phyloP scores from a whole-genome alignment of 2,797 vertebrate species.

The Siniperca obscura region DNA sequence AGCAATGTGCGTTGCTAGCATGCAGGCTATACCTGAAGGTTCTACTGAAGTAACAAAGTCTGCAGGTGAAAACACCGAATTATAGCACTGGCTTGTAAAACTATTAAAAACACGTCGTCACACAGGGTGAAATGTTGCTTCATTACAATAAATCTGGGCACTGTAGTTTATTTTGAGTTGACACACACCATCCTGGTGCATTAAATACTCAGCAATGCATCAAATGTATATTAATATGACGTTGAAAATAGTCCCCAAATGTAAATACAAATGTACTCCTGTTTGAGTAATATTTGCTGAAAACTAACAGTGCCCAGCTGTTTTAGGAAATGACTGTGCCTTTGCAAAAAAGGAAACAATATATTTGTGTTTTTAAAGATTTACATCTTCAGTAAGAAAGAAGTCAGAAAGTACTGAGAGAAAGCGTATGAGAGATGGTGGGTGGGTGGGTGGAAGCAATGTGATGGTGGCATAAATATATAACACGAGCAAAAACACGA shows the following conservation, averaged over 20 bases:
- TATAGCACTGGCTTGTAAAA: neutral
- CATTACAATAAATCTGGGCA: neutral
- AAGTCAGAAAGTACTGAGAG: conserved; percentile 1
- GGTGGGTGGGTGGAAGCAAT: conserved; percentile 25
- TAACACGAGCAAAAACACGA: conserved; percentile 10
- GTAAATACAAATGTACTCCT: neutral
- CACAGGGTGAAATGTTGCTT: neutral
- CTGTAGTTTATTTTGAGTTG: neutral
- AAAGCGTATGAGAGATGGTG: conserved; percentile 14
- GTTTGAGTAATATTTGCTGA: neutral
- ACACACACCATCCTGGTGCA: neutral
- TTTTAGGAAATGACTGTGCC: neutral
- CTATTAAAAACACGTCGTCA: neutral
- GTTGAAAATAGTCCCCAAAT: neutral
- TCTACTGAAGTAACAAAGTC: neutral
- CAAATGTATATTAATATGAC: neutral
- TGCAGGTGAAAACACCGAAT: neutral
- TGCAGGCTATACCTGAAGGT: neutral
- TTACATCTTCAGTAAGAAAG: neutral
- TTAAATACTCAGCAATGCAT: neutral
- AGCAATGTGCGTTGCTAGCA: neutral
- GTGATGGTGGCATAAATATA: conserved; percentile 38
- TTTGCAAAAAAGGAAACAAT: neutral
- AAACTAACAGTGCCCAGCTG: neutral
- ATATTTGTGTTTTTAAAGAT: neutral